phyloP scores from a whole-genome alignment of 2,888 invertebrate genomes.

The Folsomia manolachei region DNA sequence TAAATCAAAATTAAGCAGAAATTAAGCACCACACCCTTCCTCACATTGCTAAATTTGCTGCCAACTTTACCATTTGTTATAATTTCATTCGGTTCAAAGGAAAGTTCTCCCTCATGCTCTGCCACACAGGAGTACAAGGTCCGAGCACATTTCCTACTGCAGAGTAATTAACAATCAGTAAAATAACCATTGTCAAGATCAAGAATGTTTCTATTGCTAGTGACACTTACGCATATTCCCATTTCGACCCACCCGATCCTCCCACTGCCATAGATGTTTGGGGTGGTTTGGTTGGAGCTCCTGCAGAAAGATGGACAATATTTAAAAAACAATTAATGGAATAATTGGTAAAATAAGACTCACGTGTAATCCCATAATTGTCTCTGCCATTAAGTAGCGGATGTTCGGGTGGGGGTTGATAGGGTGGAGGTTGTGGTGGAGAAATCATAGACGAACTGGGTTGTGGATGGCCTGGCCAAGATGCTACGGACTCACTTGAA shows the following conservation, averaged over 20 bases:
- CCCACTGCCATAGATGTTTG: background rate
- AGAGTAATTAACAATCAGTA: conserved; percentile 24
- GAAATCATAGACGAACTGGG: conserved; percentile 20
- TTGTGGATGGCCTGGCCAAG: conserved; percentile 48
- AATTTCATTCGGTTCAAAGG: conserved; percentile 97
- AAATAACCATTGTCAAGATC: conserved; percentile 15
- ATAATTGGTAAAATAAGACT: background rate
- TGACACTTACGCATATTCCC: conserved; percentile 17
- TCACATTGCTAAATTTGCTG: too few species aligned
- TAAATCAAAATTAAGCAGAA: too few species aligned
- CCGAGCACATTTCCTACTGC: conserved; percentile 70
- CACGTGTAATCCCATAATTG: conserved; percentile 34
- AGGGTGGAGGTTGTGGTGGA: conserved; percentile 49
- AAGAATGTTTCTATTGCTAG: conserved; percentile 3
- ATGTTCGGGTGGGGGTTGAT: conserved; percentile 50
- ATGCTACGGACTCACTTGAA: conserved; percentile 50
- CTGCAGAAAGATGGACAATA: background rate
- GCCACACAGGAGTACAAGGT: conserved; percentile 94
- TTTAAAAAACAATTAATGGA: background rate
- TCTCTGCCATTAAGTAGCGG: conserved; percentile 47
- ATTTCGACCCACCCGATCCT: conserved; percentile 8
- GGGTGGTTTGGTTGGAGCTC: conserved; percentile 9
- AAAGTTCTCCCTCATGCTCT: conserved; percentile 93
- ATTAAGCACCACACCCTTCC: too few species aligned
- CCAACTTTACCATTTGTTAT: conserved; percentile 81